Evolutionary conservation across 1,140 invertebrate genomes (phyloP).

Genomic region (Monomorium pharaonis): DNA sequence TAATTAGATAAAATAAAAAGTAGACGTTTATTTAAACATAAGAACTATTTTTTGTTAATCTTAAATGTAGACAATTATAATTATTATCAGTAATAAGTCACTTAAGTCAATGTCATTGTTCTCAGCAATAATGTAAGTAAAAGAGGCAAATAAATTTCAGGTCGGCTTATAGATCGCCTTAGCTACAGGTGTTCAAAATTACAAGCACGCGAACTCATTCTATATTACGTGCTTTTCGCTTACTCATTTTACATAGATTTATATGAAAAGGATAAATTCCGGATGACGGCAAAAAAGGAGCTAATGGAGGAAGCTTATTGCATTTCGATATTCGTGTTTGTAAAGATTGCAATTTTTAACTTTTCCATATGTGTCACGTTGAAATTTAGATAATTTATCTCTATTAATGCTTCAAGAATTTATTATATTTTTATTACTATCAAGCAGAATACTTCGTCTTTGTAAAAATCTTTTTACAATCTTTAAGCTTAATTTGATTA

Average conservation of each 20-base stretch:
- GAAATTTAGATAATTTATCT: not conserved
- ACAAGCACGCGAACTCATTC: conserved; percentile 30
- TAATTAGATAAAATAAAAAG: not conserved
- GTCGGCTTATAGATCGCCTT: conserved; percentile 45
- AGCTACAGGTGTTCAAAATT: conserved; percentile 64
- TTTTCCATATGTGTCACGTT: not conserved
- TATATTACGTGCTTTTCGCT: not conserved
- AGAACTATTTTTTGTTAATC: not conserved
- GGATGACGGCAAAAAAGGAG: not conserved
- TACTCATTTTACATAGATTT: not conserved
- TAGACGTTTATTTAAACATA: not conserved
- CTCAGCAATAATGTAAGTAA: not conserved
- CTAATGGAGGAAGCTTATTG: not conserved
- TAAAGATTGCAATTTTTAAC: not conserved
- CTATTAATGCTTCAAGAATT: not conserved
- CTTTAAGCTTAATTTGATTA: too few species aligned
- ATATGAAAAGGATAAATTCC: not conserved
- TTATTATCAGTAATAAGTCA: not conserved
- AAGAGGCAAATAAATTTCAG: not conserved
- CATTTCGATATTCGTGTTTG: not conserved
- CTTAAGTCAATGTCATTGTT: not conserved
- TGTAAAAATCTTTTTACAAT: too few species aligned
- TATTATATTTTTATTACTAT: not conserved
- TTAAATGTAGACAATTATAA: not conserved
- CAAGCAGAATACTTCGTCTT: not conserved